Evolutionary conservation across 1,140 invertebrate species (phyloP).

Genomic region (Microplitis mediator): DNA sequence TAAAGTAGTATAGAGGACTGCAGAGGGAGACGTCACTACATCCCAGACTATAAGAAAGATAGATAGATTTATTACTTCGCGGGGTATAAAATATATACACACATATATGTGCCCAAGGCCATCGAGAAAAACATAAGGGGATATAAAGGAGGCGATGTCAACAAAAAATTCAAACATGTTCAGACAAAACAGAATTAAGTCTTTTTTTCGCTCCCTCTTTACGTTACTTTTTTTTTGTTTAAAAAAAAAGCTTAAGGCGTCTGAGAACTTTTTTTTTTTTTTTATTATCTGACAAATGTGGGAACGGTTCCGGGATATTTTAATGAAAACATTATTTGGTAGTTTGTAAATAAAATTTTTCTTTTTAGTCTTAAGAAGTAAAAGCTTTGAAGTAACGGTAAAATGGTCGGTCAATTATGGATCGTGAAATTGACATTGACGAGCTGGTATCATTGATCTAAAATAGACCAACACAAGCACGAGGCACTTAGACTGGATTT

Average conservation of each 20-base stretch:
- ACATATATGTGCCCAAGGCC: constrained; percentile 16
- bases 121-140: background rate
- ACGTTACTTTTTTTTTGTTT: background rate
- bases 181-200: constrained; percentile 17
- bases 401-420: background rate
- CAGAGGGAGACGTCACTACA: background rate
- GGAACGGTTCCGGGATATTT: background rate
- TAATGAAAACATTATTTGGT: too few species aligned
- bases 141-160: background rate
- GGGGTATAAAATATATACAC: background rate
- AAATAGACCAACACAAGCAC: background rate
- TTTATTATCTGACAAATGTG: background rate
- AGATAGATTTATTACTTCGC: constrained; percentile 20
- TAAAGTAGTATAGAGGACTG: constrained; percentile 3
- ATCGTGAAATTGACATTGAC: constrained; percentile 9
- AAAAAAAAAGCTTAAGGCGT: background rate
- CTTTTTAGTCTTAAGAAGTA: too few species aligned
- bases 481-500: background rate
- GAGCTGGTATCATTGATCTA: constrained; percentile 5
- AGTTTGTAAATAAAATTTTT: too few species aligned
- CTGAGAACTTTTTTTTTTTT: background rate
- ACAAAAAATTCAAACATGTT: constrained; percentile 9
- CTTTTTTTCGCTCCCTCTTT: background rate
- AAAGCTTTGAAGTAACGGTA: too few species aligned
- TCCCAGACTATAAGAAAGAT: background rate